Percentiles rank a stretch among this genome's conserved stretches.
Evolutionary conservation across 2,113 vertebrate species (phyloP).

Genomic region (Gallinago media): DNA sequence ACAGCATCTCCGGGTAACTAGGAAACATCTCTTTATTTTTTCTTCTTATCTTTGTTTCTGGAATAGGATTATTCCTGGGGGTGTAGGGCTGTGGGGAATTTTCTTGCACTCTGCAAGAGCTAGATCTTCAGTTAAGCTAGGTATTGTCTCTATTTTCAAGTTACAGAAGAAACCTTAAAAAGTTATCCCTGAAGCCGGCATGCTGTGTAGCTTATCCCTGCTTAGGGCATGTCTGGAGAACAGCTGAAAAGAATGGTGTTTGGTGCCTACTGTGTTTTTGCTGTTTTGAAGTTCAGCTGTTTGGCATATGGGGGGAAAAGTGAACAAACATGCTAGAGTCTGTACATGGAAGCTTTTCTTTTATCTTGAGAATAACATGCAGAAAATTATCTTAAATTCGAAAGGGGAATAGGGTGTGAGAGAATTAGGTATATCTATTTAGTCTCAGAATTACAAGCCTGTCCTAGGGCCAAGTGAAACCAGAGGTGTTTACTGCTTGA

Average conservation of each 20-base stretch:
- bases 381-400: neutral
- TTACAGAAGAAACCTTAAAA: neutral
- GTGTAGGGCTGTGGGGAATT: neutral
- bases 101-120: neutral
- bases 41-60: neutral
- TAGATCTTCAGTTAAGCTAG: neutral
- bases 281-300: neutral
- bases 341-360: neutral
- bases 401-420: neutral
- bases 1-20: neutral
- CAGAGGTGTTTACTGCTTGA: neutral
- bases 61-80: neutral
- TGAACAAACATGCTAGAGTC: neutral
- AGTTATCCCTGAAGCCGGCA: neutral
- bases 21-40: neutral
- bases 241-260: neutral
- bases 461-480: neutral
- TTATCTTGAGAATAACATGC: neutral
- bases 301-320: neutral
- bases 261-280: neutral
- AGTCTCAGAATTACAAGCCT: neutral
- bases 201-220: fast-evolving
- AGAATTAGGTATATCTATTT: neutral
- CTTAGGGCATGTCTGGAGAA: neutral
- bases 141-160: neutral